Evolutionary conservation across 2,113 vertebrate genomes (phyloP), one percentile per base, ranked within the genome.

Genomic region (human (Homo sapiens)): DNA sequence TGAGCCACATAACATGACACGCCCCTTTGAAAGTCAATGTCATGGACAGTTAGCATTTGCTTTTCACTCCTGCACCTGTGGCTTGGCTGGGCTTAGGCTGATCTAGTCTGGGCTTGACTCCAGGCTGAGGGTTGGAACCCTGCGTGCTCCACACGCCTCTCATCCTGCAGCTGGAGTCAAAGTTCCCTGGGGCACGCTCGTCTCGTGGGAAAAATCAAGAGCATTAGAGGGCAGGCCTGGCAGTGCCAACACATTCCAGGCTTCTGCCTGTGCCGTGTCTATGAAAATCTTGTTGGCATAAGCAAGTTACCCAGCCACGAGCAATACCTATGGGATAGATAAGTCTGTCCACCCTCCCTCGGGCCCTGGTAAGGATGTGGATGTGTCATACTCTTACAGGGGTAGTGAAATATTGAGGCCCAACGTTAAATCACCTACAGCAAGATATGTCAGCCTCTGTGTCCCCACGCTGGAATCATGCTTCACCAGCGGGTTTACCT

Each of bases 231-330:
- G 4, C 12, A 13, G 18, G 20, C 8, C 35, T 16, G 32, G 7
- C 10, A 25, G 17, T 50, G 11, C 7, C 12, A 0, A 43, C 61
- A 55, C 20, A 8, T 22, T 0, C 0, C 52, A 18, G 45, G 17
- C 8, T 68, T 80, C 61, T 81, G 45, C 11, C 52, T 5, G 9
- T 66, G 38, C 12, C 32, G 0, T 16, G 23, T 30, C 40, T 75
- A 16, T 45, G 17, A 22, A 6, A 4, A 18, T n/a, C 48, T 43
- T 20, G 2, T 16, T 68, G 66, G 32, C 30, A 32, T 10, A 32
- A 38, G n/a, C 50, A 14, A 20, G 14, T 3, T 12, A 16, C n/a
- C 1, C 3, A 52, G n/a, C 17, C 68, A 17, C 1, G 17, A 57
- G 50, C n/a, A 6, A 43, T 16, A 11, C 50, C n/a, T 16, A 10